These are phyloP conservation scores for Heliothis peltigera DNA, from an alignment of 2,888 invertebrate genomes.

Conservation along the genomic window DNA sequence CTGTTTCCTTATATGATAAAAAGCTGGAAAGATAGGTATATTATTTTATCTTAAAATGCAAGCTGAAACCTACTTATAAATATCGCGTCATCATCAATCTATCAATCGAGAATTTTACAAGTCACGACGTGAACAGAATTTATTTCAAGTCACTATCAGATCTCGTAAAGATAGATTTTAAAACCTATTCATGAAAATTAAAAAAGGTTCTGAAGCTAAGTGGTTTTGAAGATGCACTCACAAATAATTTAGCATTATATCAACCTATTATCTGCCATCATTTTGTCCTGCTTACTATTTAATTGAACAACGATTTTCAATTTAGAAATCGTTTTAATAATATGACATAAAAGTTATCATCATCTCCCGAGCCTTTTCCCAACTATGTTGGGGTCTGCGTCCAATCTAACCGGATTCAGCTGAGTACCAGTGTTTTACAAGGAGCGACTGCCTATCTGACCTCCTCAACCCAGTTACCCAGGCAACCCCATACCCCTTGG, in stretches of 20 bases:
- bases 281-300: background rate
- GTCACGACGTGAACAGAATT: constrained; percentile 46
- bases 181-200: constrained; percentile 4
- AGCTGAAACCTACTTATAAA: background rate
- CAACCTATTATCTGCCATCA: constrained; percentile 2
- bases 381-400: too few species aligned
- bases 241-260: constrained; percentile 1
- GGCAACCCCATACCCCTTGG: too few species aligned
- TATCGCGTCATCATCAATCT: constrained; percentile 41
- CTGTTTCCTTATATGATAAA: background rate
- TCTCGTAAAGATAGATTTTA: constrained; percentile 31
- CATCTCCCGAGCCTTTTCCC: too few species aligned
- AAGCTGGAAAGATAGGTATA: background rate
- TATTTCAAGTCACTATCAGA: constrained; percentile 29
- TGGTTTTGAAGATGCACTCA: constrained; percentile 4
- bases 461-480: too few species aligned
- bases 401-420: too few species aligned
- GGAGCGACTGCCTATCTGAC: too few species aligned
- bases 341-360: too few species aligned
- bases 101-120: constrained; percentile 44
- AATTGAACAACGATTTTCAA: constrained; percentile 8
- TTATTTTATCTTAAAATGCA: background rate
- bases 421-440: too few species aligned
- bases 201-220: background rate
- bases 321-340: background rate